These are phyloP conservation scores for Anaspis maculata DNA, from an alignment of 2,888 invertebrate species.

Conservation along the genomic window DNA sequence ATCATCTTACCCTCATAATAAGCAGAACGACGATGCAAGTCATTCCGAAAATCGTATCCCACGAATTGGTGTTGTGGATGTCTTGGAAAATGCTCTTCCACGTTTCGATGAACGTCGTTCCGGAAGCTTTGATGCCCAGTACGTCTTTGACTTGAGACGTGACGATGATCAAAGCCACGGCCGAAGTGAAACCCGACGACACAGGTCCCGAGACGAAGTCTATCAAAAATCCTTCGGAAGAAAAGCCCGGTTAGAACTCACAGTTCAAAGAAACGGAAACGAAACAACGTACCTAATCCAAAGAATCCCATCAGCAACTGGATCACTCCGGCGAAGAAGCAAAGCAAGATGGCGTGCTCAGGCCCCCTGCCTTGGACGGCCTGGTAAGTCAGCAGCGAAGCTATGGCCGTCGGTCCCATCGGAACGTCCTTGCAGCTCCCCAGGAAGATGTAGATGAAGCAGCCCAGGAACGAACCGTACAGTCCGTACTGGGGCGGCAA, in stretches of 20 bases:
- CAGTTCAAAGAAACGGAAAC: no score
- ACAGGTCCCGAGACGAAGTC: constrained; percentile 88
- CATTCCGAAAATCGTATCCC: constrained; percentile 70
- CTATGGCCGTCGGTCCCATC: constrained; percentile 87
- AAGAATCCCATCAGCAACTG: constrained; percentile 74
- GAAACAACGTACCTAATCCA: constrained; percentile 53
- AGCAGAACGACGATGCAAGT: constrained; percentile 67
- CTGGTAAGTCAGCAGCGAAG: constrained; percentile 77
- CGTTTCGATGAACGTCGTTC: constrained; percentile 69
- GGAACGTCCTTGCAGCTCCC: constrained; percentile 91
- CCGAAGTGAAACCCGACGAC: constrained; percentile 82
- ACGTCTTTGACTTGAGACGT: constrained; percentile 83
- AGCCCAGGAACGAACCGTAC: constrained; percentile 60
- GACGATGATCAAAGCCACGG: constrained; percentile 80
- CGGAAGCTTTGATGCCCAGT: constrained; percentile 62
- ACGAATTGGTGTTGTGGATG: constrained; percentile 54
- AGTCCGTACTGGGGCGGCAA: constrained; percentile 77
- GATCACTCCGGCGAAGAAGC: constrained; percentile 65
- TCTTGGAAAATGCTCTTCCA: constrained; percentile 65
- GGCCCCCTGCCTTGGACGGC: constrained; percentile 57
- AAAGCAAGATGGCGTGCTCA: constrained; percentile 66
- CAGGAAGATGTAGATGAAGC: constrained; percentile 70
- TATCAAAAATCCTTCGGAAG: constrained; percentile 72
- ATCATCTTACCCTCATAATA: constrained; percentile 59
- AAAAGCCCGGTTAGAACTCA: constrained; percentile 17